phyloP scores from a whole-genome alignment of 2,113 vertebrate genomes.

The Mastomys coucha region DNA sequence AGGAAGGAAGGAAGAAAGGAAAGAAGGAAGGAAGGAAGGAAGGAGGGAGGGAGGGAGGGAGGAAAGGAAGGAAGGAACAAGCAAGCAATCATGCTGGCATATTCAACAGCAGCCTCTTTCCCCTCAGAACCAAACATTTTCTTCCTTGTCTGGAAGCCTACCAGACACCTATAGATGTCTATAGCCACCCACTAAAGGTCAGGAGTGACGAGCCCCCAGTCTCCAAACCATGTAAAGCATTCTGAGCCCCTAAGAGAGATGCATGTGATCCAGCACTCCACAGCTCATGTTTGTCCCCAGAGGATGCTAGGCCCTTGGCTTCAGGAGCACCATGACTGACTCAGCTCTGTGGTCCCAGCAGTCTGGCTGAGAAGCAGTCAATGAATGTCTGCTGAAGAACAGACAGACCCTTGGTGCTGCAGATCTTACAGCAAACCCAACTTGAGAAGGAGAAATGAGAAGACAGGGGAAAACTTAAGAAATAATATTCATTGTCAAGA shows the following conservation, averaged over 20 bases:
- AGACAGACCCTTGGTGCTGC: neutral
- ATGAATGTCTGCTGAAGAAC: neutral
- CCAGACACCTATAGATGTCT: neutral
- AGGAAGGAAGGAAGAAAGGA: neutral
- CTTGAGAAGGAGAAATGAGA: neutral
- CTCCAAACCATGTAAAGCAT: neutral
- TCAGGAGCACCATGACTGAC: neutral
- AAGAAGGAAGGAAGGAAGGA: neutral
- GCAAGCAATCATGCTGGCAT: neutral
- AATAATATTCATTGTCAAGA: slow-evolving; percentile 24
- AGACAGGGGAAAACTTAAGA: neutral
- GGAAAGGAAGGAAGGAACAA: neutral
- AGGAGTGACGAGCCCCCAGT: neutral
- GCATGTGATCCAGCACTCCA: rapidly evolving
- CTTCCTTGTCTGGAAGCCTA: neutral
- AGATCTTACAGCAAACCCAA: neutral
- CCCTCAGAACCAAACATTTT: neutral
- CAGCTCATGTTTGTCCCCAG: neutral
- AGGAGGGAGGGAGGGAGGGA: neutral
- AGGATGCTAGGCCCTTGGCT: neutral
- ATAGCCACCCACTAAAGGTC: neutral
- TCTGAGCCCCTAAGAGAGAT: neutral
- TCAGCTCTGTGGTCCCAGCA: neutral
- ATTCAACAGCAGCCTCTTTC: neutral
- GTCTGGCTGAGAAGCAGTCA: neutral